These are phyloP conservation scores for Pantala flavescens DNA, from an alignment of 1,140 invertebrate genomes.

Conservation along the genomic window DNA sequence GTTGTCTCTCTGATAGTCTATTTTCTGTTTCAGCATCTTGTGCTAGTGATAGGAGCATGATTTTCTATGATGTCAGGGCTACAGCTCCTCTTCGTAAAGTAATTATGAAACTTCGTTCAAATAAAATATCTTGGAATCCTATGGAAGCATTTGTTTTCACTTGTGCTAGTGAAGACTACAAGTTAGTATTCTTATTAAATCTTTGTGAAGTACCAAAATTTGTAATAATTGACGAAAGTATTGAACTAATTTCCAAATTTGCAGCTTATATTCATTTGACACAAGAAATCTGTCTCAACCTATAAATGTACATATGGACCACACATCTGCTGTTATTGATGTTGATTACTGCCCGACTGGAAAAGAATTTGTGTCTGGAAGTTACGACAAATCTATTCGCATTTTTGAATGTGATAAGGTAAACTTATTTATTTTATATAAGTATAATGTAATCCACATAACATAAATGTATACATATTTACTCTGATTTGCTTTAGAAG, in stretches of 20 bases:
- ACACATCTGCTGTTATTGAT: conserved; percentile 87
- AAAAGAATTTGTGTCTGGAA: conserved; percentile 89
- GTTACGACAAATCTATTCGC: conserved; percentile 92
- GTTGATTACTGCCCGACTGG: conserved; percentile 96
- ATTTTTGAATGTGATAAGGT: conserved; percentile 76
- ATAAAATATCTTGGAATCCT: conserved; percentile 93
- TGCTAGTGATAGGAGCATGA: conserved; percentile 87
- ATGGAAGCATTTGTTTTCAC: conserved; percentile 96
- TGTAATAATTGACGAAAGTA: conserved; percentile 16
- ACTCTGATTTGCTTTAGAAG: too few species aligned
- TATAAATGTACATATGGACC: conserved; percentile 84
- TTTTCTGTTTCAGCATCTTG: conserved; percentile 64
- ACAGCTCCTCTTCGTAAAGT: conserved; percentile 79
- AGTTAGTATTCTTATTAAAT: conserved; percentile 54
- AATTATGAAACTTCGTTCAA: conserved; percentile 71
- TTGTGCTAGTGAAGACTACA: conserved; percentile 96
- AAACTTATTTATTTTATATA: too few species aligned
- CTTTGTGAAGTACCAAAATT: neutral
- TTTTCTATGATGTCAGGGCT: conserved; percentile 89
- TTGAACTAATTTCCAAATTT: conserved; percentile 32
- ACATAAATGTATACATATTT: too few species aligned
- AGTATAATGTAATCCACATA: too few species aligned
- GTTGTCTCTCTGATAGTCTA: too few species aligned
- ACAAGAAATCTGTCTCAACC: conserved; percentile 73
- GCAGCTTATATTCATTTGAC: conserved; percentile 93